Base-by-base conservation (phyloP, 2,113 vertebrate genomes). In the Lanius ludovicianus region DNA sequence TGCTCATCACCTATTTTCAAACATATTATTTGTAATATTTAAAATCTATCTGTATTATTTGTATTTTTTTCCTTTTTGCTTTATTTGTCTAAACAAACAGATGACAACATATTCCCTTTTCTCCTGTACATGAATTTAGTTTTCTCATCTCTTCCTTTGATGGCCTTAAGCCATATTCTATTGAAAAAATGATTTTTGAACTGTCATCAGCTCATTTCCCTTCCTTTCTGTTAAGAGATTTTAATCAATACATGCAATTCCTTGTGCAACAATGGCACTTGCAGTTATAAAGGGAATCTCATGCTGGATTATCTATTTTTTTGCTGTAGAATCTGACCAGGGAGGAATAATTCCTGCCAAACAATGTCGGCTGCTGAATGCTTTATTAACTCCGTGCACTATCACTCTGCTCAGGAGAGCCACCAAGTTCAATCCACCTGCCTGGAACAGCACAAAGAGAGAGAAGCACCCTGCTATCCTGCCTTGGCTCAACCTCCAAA, bases 201-300 rank as follows among this genome's bases (percentile, higher is more conserved):
- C 71, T 60, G 60, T 77, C 87, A 75, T 87, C 65, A 80, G 41
- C 57, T 95, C 62, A 82, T 90, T 91, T 97, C 33, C 64, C 20
- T 59, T 89, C 57, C 68, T 67, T 94, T 73, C n/a, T 64, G 2
- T 79, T 74, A 77, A 55, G 33, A 79, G 39, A 95, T 67, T 89
- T 85, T 83, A 88, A 95, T 93, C 74, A 85, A 85, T 74, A 86
- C 16, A 33, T 15, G 11, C 74, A 89, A 91, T 90, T 95, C 63
- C 50, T 84, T 64, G 35, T 50, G 24, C 33, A 79, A 87, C 23
- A 89, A 85, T 37, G 57, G 22, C 55, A 73, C 28, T 78, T 82
- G 41, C 30, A 50, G 37, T 50, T 52, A 76, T 22, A 76, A 85
- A 93, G 37, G 37, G 28, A 73, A 76, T 62, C 37, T 63, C 30